phyloP scores from a whole-genome alignment of 2,797 vertebrate species.

The Gobio occitaniae region DNA sequence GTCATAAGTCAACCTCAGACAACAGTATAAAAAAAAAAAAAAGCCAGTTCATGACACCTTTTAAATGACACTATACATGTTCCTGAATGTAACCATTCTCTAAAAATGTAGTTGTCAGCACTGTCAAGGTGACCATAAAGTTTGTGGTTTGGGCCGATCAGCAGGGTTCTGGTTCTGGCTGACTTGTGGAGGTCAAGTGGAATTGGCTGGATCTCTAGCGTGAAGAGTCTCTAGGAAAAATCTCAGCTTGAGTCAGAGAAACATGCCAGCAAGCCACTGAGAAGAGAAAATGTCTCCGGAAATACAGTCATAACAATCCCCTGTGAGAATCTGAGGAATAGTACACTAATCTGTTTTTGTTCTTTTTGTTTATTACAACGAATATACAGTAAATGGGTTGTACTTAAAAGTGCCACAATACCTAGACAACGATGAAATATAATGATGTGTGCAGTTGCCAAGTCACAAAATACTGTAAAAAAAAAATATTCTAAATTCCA shows the following conservation, averaged over 20 bases:
- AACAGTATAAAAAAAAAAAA: too few relatives aligned
- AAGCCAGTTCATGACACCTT: too few relatives aligned
- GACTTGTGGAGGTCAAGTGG: conserved; percentile 50
- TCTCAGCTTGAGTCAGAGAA: conserved; percentile 16
- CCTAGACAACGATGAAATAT: background rate
- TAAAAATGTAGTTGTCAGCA: background rate
- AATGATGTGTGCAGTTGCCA: background rate
- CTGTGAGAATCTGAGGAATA: background rate
- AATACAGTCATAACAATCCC: background rate
- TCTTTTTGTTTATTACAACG: background rate
- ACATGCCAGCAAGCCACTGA: conserved; percentile 17
- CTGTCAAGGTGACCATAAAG: conserved; percentile 15
- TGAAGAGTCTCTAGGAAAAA: conserved; percentile 32
- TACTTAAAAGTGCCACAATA: background rate
- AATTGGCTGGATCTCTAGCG: conserved; percentile 28
- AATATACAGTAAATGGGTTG: background rate
- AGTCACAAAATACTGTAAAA: background rate
- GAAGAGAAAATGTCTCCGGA: conserved; percentile 16
- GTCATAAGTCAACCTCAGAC: too few relatives aligned
- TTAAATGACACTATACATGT: background rate
- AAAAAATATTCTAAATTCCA: background rate
- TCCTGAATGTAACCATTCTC: background rate
- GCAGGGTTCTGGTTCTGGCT: conserved; percentile 45
- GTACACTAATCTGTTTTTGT: background rate
- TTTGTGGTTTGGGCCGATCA: background rate